These are phyloP conservation scores for Pongo abelii DNA, from an alignment of 2,113 vertebrate species.

Conservation along the genomic window DNA sequence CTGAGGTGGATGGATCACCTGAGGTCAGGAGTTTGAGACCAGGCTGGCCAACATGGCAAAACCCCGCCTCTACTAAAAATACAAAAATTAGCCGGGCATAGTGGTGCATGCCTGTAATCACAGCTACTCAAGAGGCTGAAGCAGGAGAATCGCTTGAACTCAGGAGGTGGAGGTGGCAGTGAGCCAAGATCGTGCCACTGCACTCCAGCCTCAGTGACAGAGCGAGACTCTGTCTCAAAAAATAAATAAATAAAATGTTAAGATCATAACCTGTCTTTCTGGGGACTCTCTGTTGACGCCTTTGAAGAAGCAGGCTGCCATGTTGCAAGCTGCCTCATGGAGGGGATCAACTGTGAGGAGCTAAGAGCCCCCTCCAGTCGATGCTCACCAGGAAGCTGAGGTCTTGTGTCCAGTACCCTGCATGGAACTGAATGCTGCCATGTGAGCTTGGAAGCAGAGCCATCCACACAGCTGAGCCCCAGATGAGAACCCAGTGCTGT, in stretches of 20 bases:
- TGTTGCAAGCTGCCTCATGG: neutral
- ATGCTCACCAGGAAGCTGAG: neutral
- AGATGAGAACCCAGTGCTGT: neutral
- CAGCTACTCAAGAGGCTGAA: too few species aligned
- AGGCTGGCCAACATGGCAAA: too few species aligned
- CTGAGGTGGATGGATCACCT: too few species aligned
- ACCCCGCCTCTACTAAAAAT: too few species aligned
- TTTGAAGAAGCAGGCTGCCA: neutral
- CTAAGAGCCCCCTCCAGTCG: neutral
- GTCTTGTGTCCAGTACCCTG: neutral
- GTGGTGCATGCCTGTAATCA: too few species aligned
- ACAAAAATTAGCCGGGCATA: too few species aligned
- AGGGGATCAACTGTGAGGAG: neutral
- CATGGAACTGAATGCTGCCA: neutral
- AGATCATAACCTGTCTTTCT: neutral
- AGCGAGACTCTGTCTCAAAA: too few species aligned
- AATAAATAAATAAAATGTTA: neutral
- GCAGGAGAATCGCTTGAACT: too few species aligned
- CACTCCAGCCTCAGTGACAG: too few species aligned
- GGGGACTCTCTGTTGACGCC: neutral
- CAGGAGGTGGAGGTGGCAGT: too few species aligned
- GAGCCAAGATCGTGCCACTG: too few species aligned
- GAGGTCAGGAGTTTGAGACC: too few species aligned
- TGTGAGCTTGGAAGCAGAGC: neutral
- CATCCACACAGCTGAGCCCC: neutral